phyloP scores from a whole-genome alignment of 2,888 invertebrate genomes.

The Oithona nana region DNA sequence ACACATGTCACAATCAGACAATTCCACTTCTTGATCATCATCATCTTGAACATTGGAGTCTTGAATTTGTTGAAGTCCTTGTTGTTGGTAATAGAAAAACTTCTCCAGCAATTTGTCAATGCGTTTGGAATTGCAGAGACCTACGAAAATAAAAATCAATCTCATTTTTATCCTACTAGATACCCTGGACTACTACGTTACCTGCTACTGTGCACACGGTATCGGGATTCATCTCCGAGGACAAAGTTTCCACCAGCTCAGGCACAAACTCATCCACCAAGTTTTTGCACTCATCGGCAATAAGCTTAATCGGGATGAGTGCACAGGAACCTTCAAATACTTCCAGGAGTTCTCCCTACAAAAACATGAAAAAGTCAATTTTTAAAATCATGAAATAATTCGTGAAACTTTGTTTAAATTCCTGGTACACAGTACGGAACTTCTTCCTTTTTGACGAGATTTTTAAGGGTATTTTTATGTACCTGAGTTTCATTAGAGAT shows the following conservation, averaged over 20 bases:
- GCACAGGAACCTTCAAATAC: constrained; percentile 75
- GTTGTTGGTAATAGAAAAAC: no score
- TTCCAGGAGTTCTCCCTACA: constrained; percentile 54
- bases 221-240: constrained; percentile 77
- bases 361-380: constrained; percentile 20
- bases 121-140: constrained; percentile 52
- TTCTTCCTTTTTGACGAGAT: no score
- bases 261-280: constrained; percentile 67
- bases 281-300: constrained; percentile 53
- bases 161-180: background rate
- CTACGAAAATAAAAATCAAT: constrained; percentile 4
- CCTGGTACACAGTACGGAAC: no score
- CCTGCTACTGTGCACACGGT: constrained; percentile 71
- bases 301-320: constrained; percentile 50
- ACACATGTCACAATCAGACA: background rate
- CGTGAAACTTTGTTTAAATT: background rate
- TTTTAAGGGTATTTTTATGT: constrained; percentile 18
- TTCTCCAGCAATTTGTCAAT: constrained; percentile 45
- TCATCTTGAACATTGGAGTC: background rate
- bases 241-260: constrained; percentile 63
- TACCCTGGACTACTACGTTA: no score
- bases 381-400: constrained; percentile 7
- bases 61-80: no score
- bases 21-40: background rate
- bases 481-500: constrained; percentile 70